Evolutionary conservation across 2,888 invertebrate species (phyloP).

Genomic region (Plusia festucae): DNA sequence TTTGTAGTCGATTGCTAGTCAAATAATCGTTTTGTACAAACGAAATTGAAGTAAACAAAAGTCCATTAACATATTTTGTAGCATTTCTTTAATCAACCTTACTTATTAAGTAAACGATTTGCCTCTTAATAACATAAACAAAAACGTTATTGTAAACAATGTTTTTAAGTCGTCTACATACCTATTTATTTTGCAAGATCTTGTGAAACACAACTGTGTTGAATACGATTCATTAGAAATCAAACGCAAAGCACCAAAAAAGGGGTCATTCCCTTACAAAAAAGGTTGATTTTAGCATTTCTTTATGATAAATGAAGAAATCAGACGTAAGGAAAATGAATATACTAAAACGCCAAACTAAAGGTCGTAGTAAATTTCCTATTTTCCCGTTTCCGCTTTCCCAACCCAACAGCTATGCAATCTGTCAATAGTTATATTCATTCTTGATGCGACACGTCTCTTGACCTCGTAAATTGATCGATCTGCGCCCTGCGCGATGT

Average conservation of each 20-base stretch:
- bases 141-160: too few species aligned
- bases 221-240: background rate
- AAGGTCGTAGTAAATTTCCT: background rate
- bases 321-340: background rate
- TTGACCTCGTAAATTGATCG: constrained; percentile 51
- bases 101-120: too few species aligned
- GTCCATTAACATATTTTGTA: too few species aligned
- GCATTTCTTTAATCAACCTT: too few species aligned
- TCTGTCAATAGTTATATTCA: constrained; percentile 31
- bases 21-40: background rate
- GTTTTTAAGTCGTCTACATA: too few species aligned
- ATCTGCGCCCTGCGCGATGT: constrained; percentile 21
- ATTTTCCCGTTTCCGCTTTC: constrained; percentile 5
- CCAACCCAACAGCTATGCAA: constrained; percentile 1
- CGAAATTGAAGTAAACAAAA: too few species aligned
- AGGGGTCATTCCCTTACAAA: background rate
- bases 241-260: background rate
- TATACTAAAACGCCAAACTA: background rate
- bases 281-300: background rate
- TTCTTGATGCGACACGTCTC: constrained; percentile 22
- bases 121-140: too few species aligned
- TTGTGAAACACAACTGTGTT: background rate
- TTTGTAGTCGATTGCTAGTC: constrained; percentile 30
- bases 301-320: background rate
- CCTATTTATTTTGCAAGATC: too few species aligned